Evolutionary conservation across 2,113 vertebrate genomes (phyloP).

Genomic region (Dromiciops gliroides): DNA sequence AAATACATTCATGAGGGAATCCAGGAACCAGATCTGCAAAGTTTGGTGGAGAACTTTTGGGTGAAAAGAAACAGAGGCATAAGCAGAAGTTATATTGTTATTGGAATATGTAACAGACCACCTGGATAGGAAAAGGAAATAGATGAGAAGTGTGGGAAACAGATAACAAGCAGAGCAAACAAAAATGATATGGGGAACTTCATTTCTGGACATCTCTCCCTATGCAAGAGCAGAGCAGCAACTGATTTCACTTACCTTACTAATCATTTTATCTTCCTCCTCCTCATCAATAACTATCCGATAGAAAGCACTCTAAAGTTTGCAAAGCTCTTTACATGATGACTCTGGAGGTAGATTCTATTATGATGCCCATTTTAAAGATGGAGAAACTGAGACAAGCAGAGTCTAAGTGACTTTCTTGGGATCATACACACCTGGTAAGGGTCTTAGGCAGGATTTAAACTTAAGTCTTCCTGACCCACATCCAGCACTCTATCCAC

Average conservation of each 20-base stretch:
- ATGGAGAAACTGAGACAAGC: not conserved
- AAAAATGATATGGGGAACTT: not conserved
- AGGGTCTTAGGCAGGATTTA: not conserved
- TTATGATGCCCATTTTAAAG: not conserved
- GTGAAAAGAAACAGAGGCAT: not conserved
- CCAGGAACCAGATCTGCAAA: not conserved
- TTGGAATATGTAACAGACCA: not conserved
- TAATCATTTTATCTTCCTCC: not conserved
- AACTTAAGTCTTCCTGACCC: not conserved
- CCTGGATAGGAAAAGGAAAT: not conserved
- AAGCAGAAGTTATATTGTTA: not conserved
- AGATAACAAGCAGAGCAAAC: not conserved
- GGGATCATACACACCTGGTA: not conserved
- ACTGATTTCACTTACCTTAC: not conserved
- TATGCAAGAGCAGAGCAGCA: not conserved
- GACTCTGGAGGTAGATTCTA: not conserved
- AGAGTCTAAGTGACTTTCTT: not conserved
- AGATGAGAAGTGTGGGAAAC: not conserved
- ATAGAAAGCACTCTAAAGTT: not conserved
- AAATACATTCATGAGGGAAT: not conserved
- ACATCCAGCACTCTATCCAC: not conserved
- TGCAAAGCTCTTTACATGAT: not conserved
- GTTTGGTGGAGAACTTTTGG: not conserved
- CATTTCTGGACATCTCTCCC: not conserved
- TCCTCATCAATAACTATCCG: not conserved